Evolutionary conservation across 1,140 invertebrate species (phyloP), one percentile per base, ranked within the genome.

Genomic region (Mylabris phalerata): DNA sequence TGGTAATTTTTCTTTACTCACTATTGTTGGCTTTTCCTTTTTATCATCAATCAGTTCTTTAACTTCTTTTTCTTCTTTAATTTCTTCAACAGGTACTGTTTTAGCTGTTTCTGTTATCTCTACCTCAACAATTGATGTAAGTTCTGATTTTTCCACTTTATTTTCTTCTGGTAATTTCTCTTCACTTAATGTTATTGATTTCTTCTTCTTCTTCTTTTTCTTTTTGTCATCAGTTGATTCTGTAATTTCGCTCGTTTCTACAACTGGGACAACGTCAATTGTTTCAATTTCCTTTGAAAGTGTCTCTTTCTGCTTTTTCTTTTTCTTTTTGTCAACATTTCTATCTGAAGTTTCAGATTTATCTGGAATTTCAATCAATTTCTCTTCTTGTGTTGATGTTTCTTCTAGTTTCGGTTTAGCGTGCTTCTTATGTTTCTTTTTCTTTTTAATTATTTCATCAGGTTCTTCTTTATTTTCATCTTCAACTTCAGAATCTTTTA

Each of bases 401-500:
- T 50, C 24, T 39, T 19, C 39, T 7, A 40, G 6, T 40, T 7
- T 7, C 6, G 39, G 39, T 40, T 40, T 10, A 7, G 6, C 39
- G 39, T 7, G 6, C 10, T 40, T 40, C 6, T 25, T 50, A 42
- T 44, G 51, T 26, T 42, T 42, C 9, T n/a, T 60, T 39, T 27
- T 46, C 42, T 60, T 51, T 44, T 61, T 58, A 13, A 41, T 3
- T 47, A 57, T 19, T 19, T 19, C 19, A 19, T 19, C 19, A 19
- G 19, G 1, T 19, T 19, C 19, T 19, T 19, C 19, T 19, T 19
- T 19, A 19, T 19, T 32, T 24, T 19, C 11, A 24, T 48, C 24
- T 41, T 44, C 51, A 38, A 13, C 19, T 49, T 19, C 10, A 32
- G 54, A 47, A 47, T 59, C 57, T 25, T 55, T 44, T 25, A 19